Base-by-base conservation (phyloP, 2,797 vertebrate species). In the Esox lucius region DNA sequence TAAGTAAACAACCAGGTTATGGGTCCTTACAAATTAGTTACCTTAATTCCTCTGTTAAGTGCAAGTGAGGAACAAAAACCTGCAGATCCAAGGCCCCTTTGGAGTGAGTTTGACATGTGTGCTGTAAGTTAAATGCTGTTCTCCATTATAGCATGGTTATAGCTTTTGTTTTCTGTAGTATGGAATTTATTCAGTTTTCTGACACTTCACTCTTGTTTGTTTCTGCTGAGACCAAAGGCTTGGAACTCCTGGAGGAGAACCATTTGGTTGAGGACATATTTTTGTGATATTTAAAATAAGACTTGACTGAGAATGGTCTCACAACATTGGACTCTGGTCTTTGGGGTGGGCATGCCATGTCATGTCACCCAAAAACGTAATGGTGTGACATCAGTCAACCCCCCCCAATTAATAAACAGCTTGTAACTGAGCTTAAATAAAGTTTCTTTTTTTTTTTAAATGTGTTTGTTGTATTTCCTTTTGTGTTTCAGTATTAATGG, bases 341-440 rank as follows among this genome's bases (percentile, higher is more conserved):
- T 83, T 75, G 59, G 77, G 83, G 72, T 46, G 22, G 28, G 26
- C 61, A 84, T 81, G 72, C 56, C 68, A 81, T 46, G 73, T 78
- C 79, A 78, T 71, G 78, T 86, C 83, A 86, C 73, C 75, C 74
- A 81, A 72, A 76, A 75, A 75, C 9, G 5, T 42, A 6, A 74
- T 72, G 73, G 67, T 85, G 83, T 71, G 24, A 48, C 68, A 48
- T 48, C 49, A 56, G 78, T 76, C 78, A 31, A 31, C 75, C 81
- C 73, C 78, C 83, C 68, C 76, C 19, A 81, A 80, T 82, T 85
- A 80, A 83, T 73, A 85, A 80, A 86, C 84, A 88, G 80, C 84
- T 83, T 86, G 75, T 87, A 85, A 86, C 79, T 86, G 84, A 88
- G 85, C 85, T 86, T 87, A 80, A 93, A 92, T 91, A 92, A 93